Percentiles rank a stretch among this genome's conserved stretches.
These are phyloP conservation scores for Mercenaria mercenaria DNA, from an alignment of 1,140 invertebrate species.

Conservation along the genomic window DNA sequence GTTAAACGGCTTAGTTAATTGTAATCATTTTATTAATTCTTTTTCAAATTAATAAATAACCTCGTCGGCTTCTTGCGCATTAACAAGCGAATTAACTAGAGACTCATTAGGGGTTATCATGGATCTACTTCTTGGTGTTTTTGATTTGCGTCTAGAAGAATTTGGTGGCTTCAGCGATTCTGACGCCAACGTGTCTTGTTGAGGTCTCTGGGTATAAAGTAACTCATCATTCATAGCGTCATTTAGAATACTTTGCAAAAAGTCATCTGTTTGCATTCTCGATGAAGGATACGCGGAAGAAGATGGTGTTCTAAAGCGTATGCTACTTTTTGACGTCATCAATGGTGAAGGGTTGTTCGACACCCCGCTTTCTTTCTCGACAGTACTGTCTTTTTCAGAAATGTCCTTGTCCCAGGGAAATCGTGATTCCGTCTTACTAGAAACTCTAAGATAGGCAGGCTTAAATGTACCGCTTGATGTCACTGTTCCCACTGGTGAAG, in stretches of 20 bases:
- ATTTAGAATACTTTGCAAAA: conserved; percentile 57
- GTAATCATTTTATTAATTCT: too few species aligned
- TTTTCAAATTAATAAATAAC: conserved; percentile 20
- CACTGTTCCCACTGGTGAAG: not conserved
- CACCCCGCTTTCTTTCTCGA: not conserved
- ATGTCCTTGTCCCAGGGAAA: conserved; percentile 49
- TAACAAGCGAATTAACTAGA: conserved; percentile 23
- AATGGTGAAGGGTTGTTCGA: not conserved
- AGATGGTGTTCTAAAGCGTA: not conserved
- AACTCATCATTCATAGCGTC: conserved; percentile 58
- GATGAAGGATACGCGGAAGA: not conserved
- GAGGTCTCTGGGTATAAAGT: conserved; percentile 32
- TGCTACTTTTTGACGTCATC: not conserved
- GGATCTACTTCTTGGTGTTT: not conserved
- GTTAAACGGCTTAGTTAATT: too few species aligned
- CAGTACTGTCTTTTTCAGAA: not conserved
- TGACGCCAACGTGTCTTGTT: too few species aligned
- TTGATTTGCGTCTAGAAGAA: not conserved
- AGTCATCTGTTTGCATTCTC: conserved; percentile 33
- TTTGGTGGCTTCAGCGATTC: conserved; percentile 3
- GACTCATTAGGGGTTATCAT: conserved; percentile 17
- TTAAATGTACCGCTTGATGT: not conserved
- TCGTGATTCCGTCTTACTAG: conserved; percentile 34
- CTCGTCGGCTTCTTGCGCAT: conserved; percentile 21
- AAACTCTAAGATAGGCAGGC: not conserved